These are phyloP conservation scores for Zonitis immaculata DNA, from an alignment of 2,888 invertebrate species.

Conservation along the genomic window DNA sequence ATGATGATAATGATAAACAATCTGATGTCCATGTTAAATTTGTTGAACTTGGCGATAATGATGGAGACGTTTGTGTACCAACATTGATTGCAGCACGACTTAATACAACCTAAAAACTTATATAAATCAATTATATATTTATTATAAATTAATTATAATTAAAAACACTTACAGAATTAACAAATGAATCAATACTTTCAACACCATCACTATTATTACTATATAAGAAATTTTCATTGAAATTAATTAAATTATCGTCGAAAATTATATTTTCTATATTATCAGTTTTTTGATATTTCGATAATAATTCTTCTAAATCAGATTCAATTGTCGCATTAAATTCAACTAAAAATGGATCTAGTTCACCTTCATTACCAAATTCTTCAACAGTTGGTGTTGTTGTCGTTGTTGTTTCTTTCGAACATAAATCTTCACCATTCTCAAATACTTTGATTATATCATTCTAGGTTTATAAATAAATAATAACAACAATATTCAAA, in stretches of 20 bases:
- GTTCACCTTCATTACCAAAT: constrained; percentile 26
- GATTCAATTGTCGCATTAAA: constrained; percentile 34
- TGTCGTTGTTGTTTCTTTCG: constrained; percentile 11
- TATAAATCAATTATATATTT: not conserved
- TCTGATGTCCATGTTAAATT: constrained; percentile 50
- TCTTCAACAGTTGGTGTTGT: constrained; percentile 7
- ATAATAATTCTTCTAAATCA: constrained; percentile 33
- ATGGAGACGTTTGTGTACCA: constrained; percentile 45
- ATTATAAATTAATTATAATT: not conserved
- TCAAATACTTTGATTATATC: constrained; percentile 38
- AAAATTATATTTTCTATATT: constrained; percentile 1
- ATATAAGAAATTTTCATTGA: not conserved
- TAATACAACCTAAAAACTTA: constrained; percentile 21
- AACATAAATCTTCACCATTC: constrained; percentile 24
- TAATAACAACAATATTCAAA: not conserved
- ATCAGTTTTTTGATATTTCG: constrained; percentile 20
- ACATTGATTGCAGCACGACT: constrained; percentile 25
- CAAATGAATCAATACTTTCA: constrained; percentile 10
- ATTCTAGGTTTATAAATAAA: constrained; percentile 26
- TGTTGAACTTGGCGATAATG: constrained; percentile 47
- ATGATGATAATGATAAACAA: constrained; percentile 43
- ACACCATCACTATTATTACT: constrained; percentile 4
- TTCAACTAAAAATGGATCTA: constrained; percentile 30
- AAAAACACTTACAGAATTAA: constrained; percentile 5
- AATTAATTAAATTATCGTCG: not conserved